Conservation (phyloP, 92 coral and sea anemone genomes). For the Epizoanthus illoricatus region DNA sequence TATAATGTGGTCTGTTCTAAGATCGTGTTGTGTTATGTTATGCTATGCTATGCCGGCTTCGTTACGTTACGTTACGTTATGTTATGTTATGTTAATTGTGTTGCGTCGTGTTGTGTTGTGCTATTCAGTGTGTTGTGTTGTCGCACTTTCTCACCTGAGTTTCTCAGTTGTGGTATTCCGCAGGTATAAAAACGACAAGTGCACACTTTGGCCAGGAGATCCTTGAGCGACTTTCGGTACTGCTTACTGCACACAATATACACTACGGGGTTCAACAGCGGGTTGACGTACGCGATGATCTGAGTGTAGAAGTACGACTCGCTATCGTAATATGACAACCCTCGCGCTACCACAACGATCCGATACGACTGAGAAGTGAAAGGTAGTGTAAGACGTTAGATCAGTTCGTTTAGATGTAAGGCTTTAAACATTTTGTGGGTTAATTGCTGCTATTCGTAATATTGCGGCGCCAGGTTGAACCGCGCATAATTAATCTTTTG, state of each 20-base stretch:
- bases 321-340: conserved; percentile 54
- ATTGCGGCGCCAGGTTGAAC: not conserved
- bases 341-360: conserved; percentile 56
- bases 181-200: conserved; percentile 10
- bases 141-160: conserved; percentile 27
- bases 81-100: not conserved
- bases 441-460: not conserved
- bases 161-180: conserved; percentile 5
- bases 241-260: conserved; percentile 70
- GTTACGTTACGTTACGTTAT: not conserved
- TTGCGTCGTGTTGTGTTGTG: not conserved
- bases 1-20: too few relatives aligned
- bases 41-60: not conserved
- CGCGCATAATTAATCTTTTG: too few relatives aligned
- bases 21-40: not conserved
- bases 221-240: conserved; percentile 69
- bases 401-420: not conserved
- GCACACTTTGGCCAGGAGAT: conserved; percentile 43
- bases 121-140: not conserved
- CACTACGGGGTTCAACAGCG: conserved; percentile 78
- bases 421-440: not conserved
- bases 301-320: conserved; percentile 76
- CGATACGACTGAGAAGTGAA: conserved; percentile 63
- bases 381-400: not conserved
- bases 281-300: conserved; percentile 79